Conservation (phyloP, 2,797 vertebrate genomes). For the Neomorphus geoffroyi region DNA sequence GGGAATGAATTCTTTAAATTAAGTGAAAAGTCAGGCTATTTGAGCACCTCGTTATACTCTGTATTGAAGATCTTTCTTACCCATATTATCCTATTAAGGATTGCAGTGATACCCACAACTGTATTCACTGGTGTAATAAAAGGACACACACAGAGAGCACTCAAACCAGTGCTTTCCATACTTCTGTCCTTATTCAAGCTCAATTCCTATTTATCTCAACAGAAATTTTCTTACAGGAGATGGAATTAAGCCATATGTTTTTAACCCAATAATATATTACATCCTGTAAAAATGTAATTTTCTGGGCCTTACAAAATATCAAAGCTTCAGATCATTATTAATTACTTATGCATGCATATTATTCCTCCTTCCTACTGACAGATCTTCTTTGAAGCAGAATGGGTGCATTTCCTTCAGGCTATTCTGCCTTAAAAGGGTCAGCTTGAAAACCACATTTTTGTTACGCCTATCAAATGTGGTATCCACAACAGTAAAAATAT, state of each 20-base stretch:
- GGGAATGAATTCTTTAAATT: conserved; percentile 65
- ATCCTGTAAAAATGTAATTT: conserved; percentile 49
- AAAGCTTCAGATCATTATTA: conserved; percentile 63
- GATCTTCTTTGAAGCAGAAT: conserved; percentile 64
- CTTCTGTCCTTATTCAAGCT: conserved; percentile 36
- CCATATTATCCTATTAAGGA: conserved; percentile 67
- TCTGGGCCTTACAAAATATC: conserved; percentile 48
- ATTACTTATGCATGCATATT: conserved; percentile 69
- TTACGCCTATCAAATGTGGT: conserved; percentile 42
- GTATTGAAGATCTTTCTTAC: conserved; percentile 66
- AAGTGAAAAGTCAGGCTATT: conserved; percentile 67
- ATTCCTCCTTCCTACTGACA: conserved; percentile 58
- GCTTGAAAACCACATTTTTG: conserved; percentile 53
- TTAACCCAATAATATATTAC: conserved; percentile 50
- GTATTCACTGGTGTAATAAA: conserved; percentile 58
- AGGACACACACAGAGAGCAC: conserved; percentile 12
- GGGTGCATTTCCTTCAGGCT: conserved; percentile 59
- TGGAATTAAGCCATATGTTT: conserved; percentile 34
- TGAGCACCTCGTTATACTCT: conserved; percentile 66
- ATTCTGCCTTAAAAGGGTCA: conserved; percentile 64
- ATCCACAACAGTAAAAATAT: conserved; percentile 49
- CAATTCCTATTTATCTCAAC: conserved; percentile 43
- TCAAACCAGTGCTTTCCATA: conserved; percentile 42
- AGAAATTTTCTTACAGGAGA: conserved; percentile 41
- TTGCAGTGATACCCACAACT: conserved; percentile 56